phyloP scores from a whole-genome alignment of 2,888 invertebrate species.

The Eupithecia abbreviata region DNA sequence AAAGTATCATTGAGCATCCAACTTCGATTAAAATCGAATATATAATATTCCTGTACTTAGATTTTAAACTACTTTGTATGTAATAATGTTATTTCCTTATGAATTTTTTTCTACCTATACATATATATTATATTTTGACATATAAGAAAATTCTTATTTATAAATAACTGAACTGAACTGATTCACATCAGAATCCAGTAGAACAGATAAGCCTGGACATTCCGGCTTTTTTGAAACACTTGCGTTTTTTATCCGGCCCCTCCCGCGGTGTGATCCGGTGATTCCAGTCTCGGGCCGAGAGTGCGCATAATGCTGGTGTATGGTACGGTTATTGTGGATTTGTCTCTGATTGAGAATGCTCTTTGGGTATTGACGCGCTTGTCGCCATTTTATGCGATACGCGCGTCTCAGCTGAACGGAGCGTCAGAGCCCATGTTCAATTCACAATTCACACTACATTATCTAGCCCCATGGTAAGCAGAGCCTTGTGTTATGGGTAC shows the following conservation, averaged over 20 bases:
- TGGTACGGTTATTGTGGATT: constrained; percentile 51
- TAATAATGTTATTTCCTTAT: too few relatives aligned
- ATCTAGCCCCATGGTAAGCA: too few relatives aligned
- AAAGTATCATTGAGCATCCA: neutral
- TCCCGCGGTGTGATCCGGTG: constrained; percentile 49
- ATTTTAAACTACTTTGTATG: too few relatives aligned
- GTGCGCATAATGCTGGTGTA: constrained; percentile 44
- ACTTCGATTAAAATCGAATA: neutral
- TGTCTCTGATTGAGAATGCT: constrained; percentile 49
- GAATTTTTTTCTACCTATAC: too few relatives aligned
- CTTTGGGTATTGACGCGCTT: constrained; percentile 52
- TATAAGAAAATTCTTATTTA: too few relatives aligned
- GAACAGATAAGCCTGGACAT: neutral
- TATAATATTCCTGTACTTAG: too few relatives aligned
- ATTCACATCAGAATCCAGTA: neutral
- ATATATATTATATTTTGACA: too few relatives aligned
- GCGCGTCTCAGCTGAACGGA: neutral
- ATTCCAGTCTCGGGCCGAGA: constrained; percentile 58
- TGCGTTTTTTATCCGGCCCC: constrained; percentile 11
- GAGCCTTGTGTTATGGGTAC: too few relatives aligned
- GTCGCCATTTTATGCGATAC: constrained; percentile 10
- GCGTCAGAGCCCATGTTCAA: too few relatives aligned
- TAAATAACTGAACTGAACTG: too few relatives aligned
- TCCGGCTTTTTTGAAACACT: neutral
- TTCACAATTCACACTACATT: too few relatives aligned